Percentiles rank a stretch among this genome's conserved stretches.
Conservation (phyloP, 1,140 invertebrate species). For the Temnothorax curvispinosus region DNA sequence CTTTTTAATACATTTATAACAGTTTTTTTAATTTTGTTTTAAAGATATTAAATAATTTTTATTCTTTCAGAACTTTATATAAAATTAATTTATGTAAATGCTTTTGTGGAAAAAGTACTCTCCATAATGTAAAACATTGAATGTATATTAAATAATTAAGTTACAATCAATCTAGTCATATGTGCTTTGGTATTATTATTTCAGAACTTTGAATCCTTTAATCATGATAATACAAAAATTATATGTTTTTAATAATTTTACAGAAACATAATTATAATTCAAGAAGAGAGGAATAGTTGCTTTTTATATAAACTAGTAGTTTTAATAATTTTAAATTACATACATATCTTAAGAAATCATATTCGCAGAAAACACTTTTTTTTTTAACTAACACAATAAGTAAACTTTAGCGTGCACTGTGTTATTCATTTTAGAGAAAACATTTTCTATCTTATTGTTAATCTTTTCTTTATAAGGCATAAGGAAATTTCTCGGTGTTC, state of each 20-base stretch:
- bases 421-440: neutral
- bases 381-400: no score
- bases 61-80: neutral
- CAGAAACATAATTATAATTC: neutral
- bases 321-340: neutral
- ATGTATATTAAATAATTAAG: constrained; percentile 1
- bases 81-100: neutral
- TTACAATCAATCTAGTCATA: neutral
- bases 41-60: neutral
- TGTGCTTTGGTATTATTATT: neutral
- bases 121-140: neutral
- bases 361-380: neutral
- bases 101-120: neutral
- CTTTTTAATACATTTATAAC: neutral
- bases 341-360: neutral
- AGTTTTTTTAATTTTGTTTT: neutral
- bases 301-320: neutral
- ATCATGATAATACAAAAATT: neutral
- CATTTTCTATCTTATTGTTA: neutral
- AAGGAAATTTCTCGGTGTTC: neutral
- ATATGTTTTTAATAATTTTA: neutral
- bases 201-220: neutral
- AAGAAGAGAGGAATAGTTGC: neutral
- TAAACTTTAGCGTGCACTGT: no score
- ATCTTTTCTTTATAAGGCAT: neutral